Evolutionary conservation across 2,888 invertebrate genomes (phyloP), one percentile per base, ranked within the genome.

Genomic region (Stenchaetothrips biformis): DNA sequence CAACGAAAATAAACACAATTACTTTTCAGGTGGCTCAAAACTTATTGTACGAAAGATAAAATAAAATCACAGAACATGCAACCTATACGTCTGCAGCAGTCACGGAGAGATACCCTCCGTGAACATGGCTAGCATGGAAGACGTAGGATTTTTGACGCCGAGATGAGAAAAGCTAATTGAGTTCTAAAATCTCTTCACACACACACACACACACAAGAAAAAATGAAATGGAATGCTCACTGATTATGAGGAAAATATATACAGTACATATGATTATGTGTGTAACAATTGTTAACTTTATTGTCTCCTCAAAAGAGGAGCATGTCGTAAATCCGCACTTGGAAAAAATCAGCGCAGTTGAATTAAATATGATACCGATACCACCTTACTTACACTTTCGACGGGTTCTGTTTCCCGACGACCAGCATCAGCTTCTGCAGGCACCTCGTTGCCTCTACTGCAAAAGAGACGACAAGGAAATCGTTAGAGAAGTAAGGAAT

Each of bases 401-500:
- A 92, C 90, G 18, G n/a, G 88, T 92, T 92, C 84, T 91, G 87
- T 86, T 93, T 92, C 83, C 93, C 92, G 83, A 94, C 91, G 83
- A 94, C 94, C 87, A 94, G 88, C 85, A 94, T 89, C 84, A 92
- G 85, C 86, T 92, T 93, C 87, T 94, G 94, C 83, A 93, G 88
- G 85, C 90, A 88, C 84, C 88, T 88, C 48, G 93, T 94, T 82
- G 88, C 85, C 84, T 86, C 89, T 88, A 90, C 92, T 92, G 89
- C 18, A 85, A 85, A 83, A 77, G 81, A 79, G 82, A 81, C 53
- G 13, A 80, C 80, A 48, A 81, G 79, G 53, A 53, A 13, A 11
- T 37, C 4, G 37, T 37, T 37, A 37, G 37, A 37, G n/a, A n/a
- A n/a, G n/a, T n/a, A n/a, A n/a, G n/a, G n/a, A n/a, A n/a, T n/a